Base-by-base conservation (phyloP, 2,797 vertebrate species). In the Cyclopterus lumpus region DNA sequence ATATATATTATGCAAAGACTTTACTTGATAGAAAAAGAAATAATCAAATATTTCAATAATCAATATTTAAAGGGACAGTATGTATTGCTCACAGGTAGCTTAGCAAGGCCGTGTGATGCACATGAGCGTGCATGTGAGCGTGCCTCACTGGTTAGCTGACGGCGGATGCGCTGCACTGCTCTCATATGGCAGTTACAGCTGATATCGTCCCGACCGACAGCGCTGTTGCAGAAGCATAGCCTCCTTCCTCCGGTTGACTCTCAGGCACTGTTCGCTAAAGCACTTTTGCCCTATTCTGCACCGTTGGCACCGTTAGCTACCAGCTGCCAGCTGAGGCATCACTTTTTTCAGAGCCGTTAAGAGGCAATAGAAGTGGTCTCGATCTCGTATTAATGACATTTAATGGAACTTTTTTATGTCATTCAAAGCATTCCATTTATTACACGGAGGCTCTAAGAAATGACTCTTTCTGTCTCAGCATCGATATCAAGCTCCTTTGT, bases 401-500 rank as follows among this genome's bases (percentile, higher is more conserved):
- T 36, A 40, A 40, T 26, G 9, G n/a, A 70, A 9, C 14, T 16
- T 18, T 51, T 71, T 64, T 68, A 10, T 60, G 22, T 79, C 40
- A 54, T 26, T 77, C 44, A 63, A 69, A 32, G 20, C 51, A 22
- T 18, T 49, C 22, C 54, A 10, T 78, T 71, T 73, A 46, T 63
- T 48, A 10, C 8, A 8, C 12, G 24, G 20, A 20, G 11, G 38
- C 20, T 46, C 34, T 3, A 58, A 62, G 4, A 84, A 81, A 79
- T 76, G 6, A 62, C 38, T 57, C 60, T 42, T n/a, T 69, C 58
- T 73, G 2, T 65, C n/a, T 63, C 24, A 34, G 63, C 55, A 51
- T 75, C 53, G 63, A 48, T 32, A 40, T 69, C 14, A 9, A 26
- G 26, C 40, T 80, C 51, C 30, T 71, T 77, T 76, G 48, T 72